phyloP scores from a whole-genome alignment of 2,797 vertebrate species.

The Triplophysa yarkandensis region DNA sequence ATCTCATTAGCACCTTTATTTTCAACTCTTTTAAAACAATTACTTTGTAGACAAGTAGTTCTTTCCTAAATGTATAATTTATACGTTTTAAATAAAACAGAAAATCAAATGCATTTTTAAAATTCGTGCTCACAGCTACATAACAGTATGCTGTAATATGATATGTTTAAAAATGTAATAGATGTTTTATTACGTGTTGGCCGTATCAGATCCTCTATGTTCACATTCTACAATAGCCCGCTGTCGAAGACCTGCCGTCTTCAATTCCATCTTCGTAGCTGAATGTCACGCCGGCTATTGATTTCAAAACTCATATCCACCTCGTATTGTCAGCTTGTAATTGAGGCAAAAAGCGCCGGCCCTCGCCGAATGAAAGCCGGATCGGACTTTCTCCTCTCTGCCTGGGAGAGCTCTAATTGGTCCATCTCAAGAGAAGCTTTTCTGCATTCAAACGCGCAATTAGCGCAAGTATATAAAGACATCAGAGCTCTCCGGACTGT shows the following conservation, averaged over 20 bases:
- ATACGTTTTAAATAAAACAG: no score
- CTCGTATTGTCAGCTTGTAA: conserved; percentile 38
- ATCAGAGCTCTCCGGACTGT: conserved; percentile 52
- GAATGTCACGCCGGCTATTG: conserved; percentile 23
- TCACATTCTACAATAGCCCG: neutral
- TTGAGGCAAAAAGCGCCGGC: conserved; percentile 22
- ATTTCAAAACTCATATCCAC: conserved; percentile 23
- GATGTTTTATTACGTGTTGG: conserved; percentile 2
- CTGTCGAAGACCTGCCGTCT: conserved; percentile 44
- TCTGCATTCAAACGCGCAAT: conserved; percentile 69
- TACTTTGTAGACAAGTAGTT: conserved; percentile 21
- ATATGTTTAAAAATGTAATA: conserved; percentile 22
- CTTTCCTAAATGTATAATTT: neutral
- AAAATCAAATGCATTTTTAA: neutral
- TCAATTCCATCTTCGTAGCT: conserved; percentile 39
- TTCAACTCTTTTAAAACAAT: neutral
- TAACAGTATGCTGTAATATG: conserved; percentile 23
- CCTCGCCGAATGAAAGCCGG: conserved; percentile 24
- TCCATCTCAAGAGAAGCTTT: conserved; percentile 64
- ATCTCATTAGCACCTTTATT: conserved; percentile 9
- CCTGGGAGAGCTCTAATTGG: conserved; percentile 70
- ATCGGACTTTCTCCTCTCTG: conserved; percentile 56
- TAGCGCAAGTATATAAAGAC: conserved; percentile 67
- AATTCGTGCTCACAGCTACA: neutral
- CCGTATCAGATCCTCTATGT: neutral